Conservation (phyloP, 2,113 vertebrate species). For the Eira barbara region DNA sequence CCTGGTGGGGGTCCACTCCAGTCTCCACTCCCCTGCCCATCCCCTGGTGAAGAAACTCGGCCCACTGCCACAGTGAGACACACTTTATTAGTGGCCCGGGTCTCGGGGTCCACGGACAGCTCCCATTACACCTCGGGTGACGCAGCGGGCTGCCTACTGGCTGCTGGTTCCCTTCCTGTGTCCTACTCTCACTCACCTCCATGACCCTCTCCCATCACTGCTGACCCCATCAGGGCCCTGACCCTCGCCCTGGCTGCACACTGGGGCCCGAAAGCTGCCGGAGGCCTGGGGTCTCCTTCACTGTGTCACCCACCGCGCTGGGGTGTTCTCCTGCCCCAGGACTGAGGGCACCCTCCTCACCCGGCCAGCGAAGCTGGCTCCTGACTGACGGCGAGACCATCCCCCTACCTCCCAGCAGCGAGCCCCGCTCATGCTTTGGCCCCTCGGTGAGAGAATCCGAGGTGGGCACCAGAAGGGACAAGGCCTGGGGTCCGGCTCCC, state of each 20-base stretch:
- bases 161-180: neutral
- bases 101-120: neutral
- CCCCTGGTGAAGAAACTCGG: neutral
- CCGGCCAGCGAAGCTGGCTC: accelerated
- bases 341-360: accelerated
- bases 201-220: neutral
- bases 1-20: accelerated
- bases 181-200: neutral
- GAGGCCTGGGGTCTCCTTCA: too few relatives aligned
- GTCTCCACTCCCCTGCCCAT: accelerated
- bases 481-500: neutral
- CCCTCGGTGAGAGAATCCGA: neutral
- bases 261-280: neutral
- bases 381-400: neutral
- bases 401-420: neutral
- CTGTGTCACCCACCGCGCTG: too few relatives aligned
- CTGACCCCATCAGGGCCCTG: neutral
- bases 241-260: neutral
- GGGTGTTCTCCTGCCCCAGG: neutral
- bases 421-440: neutral
- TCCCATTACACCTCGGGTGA: accelerated
- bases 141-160: neutral
- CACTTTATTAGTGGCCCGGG: constrained; percentile 45
- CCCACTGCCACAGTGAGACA: accelerated
- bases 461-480: accelerated